phyloP scores from a whole-genome alignment of 2,113 vertebrate genomes.

The Myiagra hebetior region DNA sequence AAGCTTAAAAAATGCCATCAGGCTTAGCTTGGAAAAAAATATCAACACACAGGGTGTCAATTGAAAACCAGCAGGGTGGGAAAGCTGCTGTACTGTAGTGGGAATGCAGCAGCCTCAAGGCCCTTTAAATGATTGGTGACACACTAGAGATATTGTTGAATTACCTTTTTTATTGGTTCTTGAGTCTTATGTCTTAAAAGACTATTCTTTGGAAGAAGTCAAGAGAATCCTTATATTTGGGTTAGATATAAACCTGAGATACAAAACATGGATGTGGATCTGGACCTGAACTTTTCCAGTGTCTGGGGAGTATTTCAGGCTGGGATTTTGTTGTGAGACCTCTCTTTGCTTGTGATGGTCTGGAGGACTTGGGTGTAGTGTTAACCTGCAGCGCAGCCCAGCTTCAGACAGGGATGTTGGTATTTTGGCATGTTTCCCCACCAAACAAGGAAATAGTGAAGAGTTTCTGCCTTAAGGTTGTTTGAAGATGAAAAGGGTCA shows the following conservation, averaged over 20 bases:
- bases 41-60: conserved; percentile 44
- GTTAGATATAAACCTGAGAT: conserved; percentile 1
- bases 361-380: not conserved
- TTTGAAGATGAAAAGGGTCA: not conserved
- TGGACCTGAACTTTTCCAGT: not conserved
- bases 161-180: conserved; percentile 76
- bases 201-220: conserved; percentile 68
- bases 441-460: not conserved
- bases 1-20: conserved; percentile 11
- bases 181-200: conserved; percentile 67
- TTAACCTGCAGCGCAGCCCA: conserved; percentile 42
- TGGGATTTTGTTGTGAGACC: not conserved
- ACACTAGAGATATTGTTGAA: conserved; percentile 73
- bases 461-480: not conserved
- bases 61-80: conserved; percentile 72
- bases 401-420: conserved; percentile 33
- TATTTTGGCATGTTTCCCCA: conserved; percentile 52
- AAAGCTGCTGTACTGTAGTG: conserved; percentile 10
- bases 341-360: not conserved
- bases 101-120: conserved; percentile 56
- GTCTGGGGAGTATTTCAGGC: not conserved
- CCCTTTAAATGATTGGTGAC: conserved; percentile 72
- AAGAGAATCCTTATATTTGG: conserved; percentile 63
- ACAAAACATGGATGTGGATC: conserved; percentile 1
- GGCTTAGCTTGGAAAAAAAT: not conserved